A percentile compares a stretch with the other conserved stretches of the same genome.
These are phyloP conservation scores for Phytoseiulus persimilis DNA, from an alignment of 2,888 invertebrate species.

Conservation along the genomic window DNA sequence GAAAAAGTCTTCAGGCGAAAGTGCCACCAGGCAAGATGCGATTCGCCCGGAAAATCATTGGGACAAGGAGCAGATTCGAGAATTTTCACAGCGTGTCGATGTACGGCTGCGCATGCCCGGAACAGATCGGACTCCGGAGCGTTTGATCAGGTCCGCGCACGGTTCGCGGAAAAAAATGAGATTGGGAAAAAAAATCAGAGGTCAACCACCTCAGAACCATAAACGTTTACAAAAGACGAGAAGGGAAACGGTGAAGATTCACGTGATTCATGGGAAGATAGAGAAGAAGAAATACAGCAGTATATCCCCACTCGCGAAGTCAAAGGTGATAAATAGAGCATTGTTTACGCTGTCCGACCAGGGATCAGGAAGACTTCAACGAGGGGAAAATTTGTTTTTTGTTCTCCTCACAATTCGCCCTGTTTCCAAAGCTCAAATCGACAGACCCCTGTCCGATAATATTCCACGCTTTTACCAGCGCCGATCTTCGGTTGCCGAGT, in stretches of 20 bases:
- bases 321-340: conserved; percentile 5
- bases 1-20: too few species aligned
- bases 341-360: background rate
- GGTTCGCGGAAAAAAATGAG: too few species aligned
- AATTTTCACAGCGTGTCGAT: too few species aligned
- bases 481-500: background rate
- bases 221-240: background rate
- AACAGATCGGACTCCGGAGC: too few species aligned
- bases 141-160: too few species aligned
- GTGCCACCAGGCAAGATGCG: too few species aligned
- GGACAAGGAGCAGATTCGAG: too few species aligned
- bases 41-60: too few species aligned
- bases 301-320: background rate
- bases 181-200: background rate
- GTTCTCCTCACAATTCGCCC: background rate
- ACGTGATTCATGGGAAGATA: background rate
- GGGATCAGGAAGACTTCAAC: background rate
- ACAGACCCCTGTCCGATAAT: background rate
- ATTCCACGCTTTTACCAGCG: background rate
- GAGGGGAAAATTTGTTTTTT: background rate
- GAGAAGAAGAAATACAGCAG: background rate
- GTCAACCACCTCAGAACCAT: background rate
- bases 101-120: too few species aligned
- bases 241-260: background rate
- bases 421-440: background rate